phyloP scores from a whole-genome alignment of 2,113 vertebrate species.

The Collichthys lucidus region DNA sequence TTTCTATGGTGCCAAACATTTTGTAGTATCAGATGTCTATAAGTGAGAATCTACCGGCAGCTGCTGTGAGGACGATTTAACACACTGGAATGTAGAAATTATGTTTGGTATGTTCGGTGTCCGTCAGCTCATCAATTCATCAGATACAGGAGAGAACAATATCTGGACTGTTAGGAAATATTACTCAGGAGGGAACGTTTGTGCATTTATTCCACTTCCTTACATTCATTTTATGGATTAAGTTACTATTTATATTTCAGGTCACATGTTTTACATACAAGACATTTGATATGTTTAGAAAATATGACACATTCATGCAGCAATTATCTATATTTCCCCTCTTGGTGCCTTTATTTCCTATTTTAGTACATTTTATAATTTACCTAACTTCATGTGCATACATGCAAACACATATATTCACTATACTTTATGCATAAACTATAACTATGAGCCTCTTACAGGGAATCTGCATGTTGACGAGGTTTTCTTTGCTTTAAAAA shows the following conservation, averaged over 20 bases:
- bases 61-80: conserved; percentile 7
- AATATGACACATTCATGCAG: no score
- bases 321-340: no score
- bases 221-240: not conserved
- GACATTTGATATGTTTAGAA: no score
- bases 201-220: not conserved
- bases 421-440: not conserved
- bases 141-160: not conserved
- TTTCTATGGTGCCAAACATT: conserved; percentile 29
- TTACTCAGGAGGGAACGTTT: not conserved
- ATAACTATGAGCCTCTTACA: not conserved
- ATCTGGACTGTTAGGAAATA: not conserved
- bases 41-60: conserved; percentile 14
- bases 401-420: not conserved
- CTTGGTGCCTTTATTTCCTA: no score
- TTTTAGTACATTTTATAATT: no score
- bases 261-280: not conserved
- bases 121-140: not conserved
- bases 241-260: not conserved
- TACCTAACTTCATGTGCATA: no score
- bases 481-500: no score
- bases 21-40: conserved; percentile 43
- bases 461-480: not conserved
- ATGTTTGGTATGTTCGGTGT: not conserved
- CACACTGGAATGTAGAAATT: not conserved